phyloP scores from a whole-genome alignment of 2,888 invertebrate genomes.

The Alloscopus bannaensis region DNA sequence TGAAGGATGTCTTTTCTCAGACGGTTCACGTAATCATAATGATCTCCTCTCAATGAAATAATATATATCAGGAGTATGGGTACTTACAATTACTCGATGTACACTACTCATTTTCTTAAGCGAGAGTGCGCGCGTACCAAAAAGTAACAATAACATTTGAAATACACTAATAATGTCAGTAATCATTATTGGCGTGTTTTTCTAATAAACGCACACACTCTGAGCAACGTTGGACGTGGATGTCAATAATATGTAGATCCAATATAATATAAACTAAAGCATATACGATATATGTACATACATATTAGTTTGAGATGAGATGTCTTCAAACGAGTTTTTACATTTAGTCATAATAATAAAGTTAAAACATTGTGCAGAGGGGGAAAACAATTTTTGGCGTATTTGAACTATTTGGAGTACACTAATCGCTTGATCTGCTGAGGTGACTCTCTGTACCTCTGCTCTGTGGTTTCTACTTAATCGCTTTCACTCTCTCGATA shows the following conservation, averaged over 20 bases:
- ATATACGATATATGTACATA: slow-evolving; percentile 4
- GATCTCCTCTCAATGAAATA: slow-evolving; percentile 40
- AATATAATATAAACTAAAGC: neutral
- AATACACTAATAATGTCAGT: too few relatives aligned
- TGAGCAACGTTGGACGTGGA: too few relatives aligned
- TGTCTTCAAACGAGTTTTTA: slow-evolving; percentile 36
- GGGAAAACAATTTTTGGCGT: too few relatives aligned
- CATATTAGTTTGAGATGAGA: neutral
- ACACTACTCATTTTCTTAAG: too few relatives aligned
- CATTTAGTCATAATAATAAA: slow-evolving; percentile 2
- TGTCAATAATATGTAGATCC: too few relatives aligned
- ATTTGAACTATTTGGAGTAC: neutral
- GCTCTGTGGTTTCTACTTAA: slow-evolving; percentile 31
- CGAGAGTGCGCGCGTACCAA: too few relatives aligned
- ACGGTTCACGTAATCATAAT: slow-evolving; percentile 35
- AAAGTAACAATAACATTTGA: too few relatives aligned
- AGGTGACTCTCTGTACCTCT: neutral
- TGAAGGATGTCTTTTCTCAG: slow-evolving; percentile 49
- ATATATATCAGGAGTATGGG: too few relatives aligned
- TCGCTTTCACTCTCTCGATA: slow-evolving; percentile 40
- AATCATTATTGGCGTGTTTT: too few relatives aligned
- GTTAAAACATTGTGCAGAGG: too few relatives aligned
- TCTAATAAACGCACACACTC: neutral
- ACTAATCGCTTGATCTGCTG: slow-evolving; percentile 24
- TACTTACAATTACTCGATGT: too few relatives aligned